These are phyloP conservation scores for Setipinna tenuifilis DNA, from an alignment of 2,797 vertebrate species.

Conservation along the genomic window DNA sequence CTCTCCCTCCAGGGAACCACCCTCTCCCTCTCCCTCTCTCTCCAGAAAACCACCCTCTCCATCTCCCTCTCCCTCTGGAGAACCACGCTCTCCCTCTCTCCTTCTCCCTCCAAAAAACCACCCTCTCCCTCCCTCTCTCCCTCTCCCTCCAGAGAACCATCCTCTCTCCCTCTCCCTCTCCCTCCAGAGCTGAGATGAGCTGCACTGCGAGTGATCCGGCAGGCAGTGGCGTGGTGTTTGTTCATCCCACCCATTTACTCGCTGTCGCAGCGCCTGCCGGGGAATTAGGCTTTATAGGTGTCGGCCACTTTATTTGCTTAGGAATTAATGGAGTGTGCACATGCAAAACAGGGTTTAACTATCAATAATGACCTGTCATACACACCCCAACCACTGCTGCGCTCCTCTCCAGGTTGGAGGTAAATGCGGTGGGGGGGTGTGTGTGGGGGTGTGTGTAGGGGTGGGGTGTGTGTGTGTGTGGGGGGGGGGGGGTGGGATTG, in stretches of 20 bases:
- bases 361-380: conserved; percentile 56
- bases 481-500: neutral
- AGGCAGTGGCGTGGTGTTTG: neutral
- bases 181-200: too few relatives aligned
- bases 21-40: too few relatives aligned
- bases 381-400: conserved; percentile 25
- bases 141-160: neutral
- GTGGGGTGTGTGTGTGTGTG: neutral
- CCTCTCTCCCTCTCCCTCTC: too few relatives aligned
- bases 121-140: too few relatives aligned
- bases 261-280: conserved; percentile 46
- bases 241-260: conserved; percentile 55
- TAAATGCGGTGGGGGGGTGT: neutral
- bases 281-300: conserved; percentile 52
- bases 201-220: neutral
- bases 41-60: too few relatives aligned
- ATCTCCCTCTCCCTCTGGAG: too few relatives aligned
- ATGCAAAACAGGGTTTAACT: conserved; percentile 63
- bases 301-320: conserved; percentile 53
- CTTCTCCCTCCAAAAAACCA: too few relatives aligned
- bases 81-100: too few relatives aligned
- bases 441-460: neutral
- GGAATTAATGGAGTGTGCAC: conserved; percentile 61
- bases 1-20: too few relatives aligned
- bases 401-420: neutral